Evolutionary conservation across 1,140 invertebrate species (phyloP).

Genomic region (Goniozus legneri): DNA sequence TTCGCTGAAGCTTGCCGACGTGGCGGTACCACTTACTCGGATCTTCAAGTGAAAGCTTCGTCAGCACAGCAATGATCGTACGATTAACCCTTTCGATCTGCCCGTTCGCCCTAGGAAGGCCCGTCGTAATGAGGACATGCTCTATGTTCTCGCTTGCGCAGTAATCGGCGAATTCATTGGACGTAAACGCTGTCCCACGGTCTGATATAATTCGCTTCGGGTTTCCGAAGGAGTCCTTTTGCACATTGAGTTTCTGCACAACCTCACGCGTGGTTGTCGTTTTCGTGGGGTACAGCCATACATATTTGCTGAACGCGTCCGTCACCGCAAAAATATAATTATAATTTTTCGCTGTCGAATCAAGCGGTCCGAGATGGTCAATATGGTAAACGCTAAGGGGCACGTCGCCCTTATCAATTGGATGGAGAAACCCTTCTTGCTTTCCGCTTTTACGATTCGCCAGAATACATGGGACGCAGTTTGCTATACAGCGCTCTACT

Average conservation of each 20-base stretch:
- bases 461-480: neutral
- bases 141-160: neutral
- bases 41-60: neutral
- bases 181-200: neutral
- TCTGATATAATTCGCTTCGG: neutral
- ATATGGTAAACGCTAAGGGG: neutral
- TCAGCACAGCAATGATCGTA: constrained; percentile 3
- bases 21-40: neutral
- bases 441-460: neutral
- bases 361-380: neutral
- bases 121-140: neutral
- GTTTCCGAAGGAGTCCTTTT: constrained; percentile 3
- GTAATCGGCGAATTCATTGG: neutral
- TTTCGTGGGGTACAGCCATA: neutral
- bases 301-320: constrained; percentile 3
- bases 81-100: constrained; percentile 1
- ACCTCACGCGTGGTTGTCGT: neutral
- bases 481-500: neutral
- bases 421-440: neutral
- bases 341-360: neutral
- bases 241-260: neutral
- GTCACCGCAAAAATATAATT: neutral
- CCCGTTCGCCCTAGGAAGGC: neutral
- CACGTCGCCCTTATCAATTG: neutral
- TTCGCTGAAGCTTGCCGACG: neutral